Evolutionary conservation across 2,113 vertebrate species (phyloP), one percentile per base, ranked within the genome.

Genomic region (Myxocyprinus asiaticus): DNA sequence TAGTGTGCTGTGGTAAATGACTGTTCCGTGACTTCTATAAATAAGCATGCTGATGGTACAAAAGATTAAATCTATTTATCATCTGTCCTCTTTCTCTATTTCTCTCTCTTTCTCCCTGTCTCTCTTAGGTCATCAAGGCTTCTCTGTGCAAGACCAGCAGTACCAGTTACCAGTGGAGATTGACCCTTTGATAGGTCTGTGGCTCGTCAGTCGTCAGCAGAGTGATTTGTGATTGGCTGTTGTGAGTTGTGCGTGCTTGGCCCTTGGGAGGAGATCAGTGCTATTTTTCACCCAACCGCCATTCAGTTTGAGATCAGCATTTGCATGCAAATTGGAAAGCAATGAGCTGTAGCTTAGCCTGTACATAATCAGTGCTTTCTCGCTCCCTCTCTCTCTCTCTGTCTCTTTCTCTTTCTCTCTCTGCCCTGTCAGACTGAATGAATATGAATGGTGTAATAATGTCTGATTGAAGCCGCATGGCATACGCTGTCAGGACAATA

Each of bases 291-390:
- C 93, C 95, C 85, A 95, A 94, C 94, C 65, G 70, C 70, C 77
- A 17, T 76, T 93, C 93, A 96, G 95, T 95, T 95, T 94, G 92
- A 94, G 93, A 94, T 93, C 94, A 94, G 94, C 96, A 99, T 99
- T 99, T 98, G 96, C 97, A 99, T 99, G 95, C 96, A 99, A 99
- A 99, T 99, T 98, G 96, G 96, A 98, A 98, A 95, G 95, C 96
- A 98, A 96, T 98, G 97, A 98, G 96, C 96, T 98, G 96, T 98
- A 94, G 95, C 95, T 95, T 93, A 92, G 92, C 95, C 94, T 92
- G 94, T 96, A 96, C 96, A 98, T 98, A 95, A 96, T 97, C 79
- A 64, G 65, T 55, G 69, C 85, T 66, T 73, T 53, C 72, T 59
- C 67, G 53, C 51, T 22, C 72, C 22, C 22, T 86, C 90, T 86